These are phyloP conservation scores for Zygothrica quintamaculata DNA, from an alignment of 2,888 invertebrate genomes.

Conservation along the genomic window DNA sequence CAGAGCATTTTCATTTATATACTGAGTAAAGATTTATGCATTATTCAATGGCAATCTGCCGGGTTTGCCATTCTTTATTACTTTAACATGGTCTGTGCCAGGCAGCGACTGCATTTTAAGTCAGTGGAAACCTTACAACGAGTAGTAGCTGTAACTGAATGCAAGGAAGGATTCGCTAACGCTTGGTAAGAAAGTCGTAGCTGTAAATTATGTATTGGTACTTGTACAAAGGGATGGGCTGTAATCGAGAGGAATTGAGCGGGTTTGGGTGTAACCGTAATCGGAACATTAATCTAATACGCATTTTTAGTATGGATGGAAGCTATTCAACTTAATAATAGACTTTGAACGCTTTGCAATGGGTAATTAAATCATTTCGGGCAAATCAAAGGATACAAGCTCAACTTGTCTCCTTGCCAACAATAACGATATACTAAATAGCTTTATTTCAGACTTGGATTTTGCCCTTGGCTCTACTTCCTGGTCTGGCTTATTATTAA, in stretches of 20 bases:
- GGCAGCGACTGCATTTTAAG: conserved; percentile 22
- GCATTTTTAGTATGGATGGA: conserved; percentile 52
- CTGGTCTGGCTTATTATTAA: conserved; percentile 69
- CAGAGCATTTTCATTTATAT: conserved; percentile 1
- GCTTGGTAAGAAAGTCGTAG: conserved; percentile 34
- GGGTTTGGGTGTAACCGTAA: conserved; percentile 34
- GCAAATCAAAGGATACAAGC: conserved; percentile 52
- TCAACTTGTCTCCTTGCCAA: neutral
- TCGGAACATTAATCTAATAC: conserved; percentile 74
- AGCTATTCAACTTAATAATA: conserved; percentile 62
- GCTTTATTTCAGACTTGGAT: neutral
- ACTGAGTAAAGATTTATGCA: conserved; percentile 61
- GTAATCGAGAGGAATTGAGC: neutral
- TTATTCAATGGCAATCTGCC: conserved; percentile 60
- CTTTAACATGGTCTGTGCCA: neutral
- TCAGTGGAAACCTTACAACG: conserved; percentile 25
- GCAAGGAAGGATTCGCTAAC: conserved; percentile 69
- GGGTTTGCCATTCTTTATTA: conserved; percentile 8
- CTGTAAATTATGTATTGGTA: neutral
- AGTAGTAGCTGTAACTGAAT: conserved; percentile 40
- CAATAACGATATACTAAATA: neutral
- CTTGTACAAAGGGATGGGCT: neutral
- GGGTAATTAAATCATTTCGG: conserved; percentile 73
- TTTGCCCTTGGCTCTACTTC: conserved; percentile 5
- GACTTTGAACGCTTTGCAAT: conserved; percentile 56